Conservation (phyloP, 2,797 vertebrate species). For the Chelonia mydas region DNA sequence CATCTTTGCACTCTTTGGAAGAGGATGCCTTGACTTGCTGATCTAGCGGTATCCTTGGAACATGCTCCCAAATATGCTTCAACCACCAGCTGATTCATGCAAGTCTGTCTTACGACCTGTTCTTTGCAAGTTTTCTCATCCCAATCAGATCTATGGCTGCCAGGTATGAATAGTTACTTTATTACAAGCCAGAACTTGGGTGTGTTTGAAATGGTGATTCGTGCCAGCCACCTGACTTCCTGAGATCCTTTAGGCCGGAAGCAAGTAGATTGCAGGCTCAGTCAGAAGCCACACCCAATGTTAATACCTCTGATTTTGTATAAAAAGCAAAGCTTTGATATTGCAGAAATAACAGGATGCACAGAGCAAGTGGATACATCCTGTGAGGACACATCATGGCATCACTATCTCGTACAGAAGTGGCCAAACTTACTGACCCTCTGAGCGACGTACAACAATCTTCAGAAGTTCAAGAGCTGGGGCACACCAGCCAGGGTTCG, state of each 20-base stretch:
- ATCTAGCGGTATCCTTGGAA: background rate
- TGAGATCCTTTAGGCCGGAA: slow-evolving; percentile 29
- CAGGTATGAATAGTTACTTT: background rate
- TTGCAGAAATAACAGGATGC: slow-evolving; percentile 61
- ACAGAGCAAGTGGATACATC: slow-evolving; percentile 38
- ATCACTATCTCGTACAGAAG: background rate
- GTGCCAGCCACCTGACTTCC: slow-evolving; percentile 31
- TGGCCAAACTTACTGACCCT: no score
- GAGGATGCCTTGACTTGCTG: background rate
- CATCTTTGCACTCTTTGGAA: background rate
- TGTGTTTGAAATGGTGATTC: slow-evolving; percentile 3
- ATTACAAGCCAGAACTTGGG: slow-evolving; percentile 28
- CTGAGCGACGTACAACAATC: background rate
- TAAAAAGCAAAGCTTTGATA: slow-evolving; percentile 51
- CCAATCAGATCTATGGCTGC: slow-evolving; percentile 16
- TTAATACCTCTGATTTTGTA: slow-evolving; percentile 37
- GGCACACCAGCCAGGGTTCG: no score
- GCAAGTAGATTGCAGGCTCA: slow-evolving; percentile 4
- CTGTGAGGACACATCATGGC: slow-evolving; percentile 51
- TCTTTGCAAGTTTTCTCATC: background rate
- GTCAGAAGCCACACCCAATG: background rate
- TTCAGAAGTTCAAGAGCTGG: no score
- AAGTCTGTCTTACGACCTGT: background rate
- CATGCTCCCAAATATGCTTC: background rate
- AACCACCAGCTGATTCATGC: background rate